Evolutionary conservation across 2,888 invertebrate genomes (phyloP).

Genomic region (Panorpa germanica): DNA sequence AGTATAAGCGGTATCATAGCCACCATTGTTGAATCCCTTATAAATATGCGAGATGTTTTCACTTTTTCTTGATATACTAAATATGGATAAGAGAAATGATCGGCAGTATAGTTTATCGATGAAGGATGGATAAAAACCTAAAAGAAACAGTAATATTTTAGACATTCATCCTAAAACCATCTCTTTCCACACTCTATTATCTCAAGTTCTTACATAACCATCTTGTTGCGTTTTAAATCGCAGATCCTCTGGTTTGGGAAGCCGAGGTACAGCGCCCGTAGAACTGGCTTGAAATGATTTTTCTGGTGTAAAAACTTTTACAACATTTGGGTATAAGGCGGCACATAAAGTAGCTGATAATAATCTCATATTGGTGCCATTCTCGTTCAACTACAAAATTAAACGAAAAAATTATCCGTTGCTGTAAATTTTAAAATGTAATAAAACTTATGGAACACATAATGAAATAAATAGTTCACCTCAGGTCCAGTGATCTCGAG

Average conservation of each 20-base stretch:
- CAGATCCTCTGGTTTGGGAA: constrained; percentile 48
- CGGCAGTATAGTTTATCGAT: constrained; percentile 47
- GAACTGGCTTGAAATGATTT: constrained; percentile 55
- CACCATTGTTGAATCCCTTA: constrained; percentile 65
- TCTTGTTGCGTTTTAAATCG: constrained; percentile 56
- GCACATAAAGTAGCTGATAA: constrained; percentile 74
- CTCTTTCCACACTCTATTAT: too few species aligned
- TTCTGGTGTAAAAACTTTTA: constrained; percentile 61
- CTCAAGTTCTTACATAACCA: constrained; percentile 53
- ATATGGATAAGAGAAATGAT: constrained; percentile 52
- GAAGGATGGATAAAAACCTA: constrained; percentile 57
- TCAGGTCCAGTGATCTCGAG: constrained; percentile 41
- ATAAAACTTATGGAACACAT: neutral
- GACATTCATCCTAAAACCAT: too few species aligned
- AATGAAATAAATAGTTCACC: constrained; percentile 18
- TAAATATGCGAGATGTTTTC: constrained; percentile 59
- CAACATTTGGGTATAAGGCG: constrained; percentile 83
- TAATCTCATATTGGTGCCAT: constrained; percentile 55
- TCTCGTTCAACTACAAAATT: constrained; percentile 39
- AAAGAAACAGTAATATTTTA: too few species aligned
- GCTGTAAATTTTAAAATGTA: constrained; percentile 8
- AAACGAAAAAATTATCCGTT: neutral
- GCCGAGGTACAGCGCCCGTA: constrained; percentile 53
- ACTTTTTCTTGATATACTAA: constrained; percentile 70
- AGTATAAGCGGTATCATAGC: constrained; percentile 53